Conservation (phyloP, 2,888 invertebrate genomes). For the Nomada fucata region DNA sequence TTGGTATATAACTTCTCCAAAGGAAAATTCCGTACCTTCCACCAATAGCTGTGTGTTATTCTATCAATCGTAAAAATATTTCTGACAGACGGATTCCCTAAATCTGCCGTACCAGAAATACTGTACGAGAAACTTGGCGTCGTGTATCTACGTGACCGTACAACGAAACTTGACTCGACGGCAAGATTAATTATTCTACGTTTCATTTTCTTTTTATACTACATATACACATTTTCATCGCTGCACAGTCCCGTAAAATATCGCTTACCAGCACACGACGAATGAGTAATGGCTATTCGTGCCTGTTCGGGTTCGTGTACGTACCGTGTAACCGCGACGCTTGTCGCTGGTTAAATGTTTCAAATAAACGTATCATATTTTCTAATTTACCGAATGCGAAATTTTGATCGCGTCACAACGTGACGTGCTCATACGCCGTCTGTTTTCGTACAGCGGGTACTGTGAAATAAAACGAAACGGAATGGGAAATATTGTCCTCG, state of each 20-base stretch:
- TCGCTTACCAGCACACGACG: conserved; percentile 40
- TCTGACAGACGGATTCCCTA: no score
- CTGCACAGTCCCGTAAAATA: conserved; percentile 43
- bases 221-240: conserved; percentile 53
- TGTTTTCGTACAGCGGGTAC: no score
- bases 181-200: conserved; percentile 54
- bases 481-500: no score
- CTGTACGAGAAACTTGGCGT: conserved; percentile 4
- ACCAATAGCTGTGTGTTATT: no score
- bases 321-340: conserved; percentile 41
- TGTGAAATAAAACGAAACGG: no score
- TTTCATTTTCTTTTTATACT: conserved; percentile 20
- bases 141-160: neutral
- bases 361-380: conserved; percentile 47
- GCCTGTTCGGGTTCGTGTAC: conserved; percentile 56
- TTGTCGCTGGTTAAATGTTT: conserved; percentile 51
- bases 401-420: neutral
- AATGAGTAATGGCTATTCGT: conserved; percentile 57
- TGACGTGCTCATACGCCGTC: no score
- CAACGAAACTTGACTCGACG: conserved; percentile 27
- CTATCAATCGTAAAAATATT: no score
- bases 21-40: no score
- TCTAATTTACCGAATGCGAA: conserved; percentile 29
- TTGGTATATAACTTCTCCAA: no score
- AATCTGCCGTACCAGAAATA: neutral